Conservation (phyloP, 1,140 invertebrate genomes). For the Drosophila kurseongensis region DNA sequence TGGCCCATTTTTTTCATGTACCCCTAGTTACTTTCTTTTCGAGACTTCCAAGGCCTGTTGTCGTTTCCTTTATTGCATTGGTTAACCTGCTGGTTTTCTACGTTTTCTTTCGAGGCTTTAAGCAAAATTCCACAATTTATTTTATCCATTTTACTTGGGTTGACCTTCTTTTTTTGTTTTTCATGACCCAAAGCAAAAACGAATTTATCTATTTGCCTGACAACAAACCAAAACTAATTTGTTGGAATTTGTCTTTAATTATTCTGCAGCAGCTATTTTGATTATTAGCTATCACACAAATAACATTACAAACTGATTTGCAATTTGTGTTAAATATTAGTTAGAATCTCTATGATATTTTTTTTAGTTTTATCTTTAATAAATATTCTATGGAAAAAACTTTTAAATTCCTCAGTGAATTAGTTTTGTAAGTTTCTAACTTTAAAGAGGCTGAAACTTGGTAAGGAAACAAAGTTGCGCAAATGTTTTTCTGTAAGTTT, state of each 20-base stretch:
- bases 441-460: not conserved
- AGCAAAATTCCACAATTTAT: constrained; percentile 6
- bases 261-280: too few relatives aligned
- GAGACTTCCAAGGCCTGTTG: constrained; percentile 26
- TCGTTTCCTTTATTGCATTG: constrained; percentile 75
- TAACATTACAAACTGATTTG: not conserved
- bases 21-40: constrained; percentile 19
- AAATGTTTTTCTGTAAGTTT: not conserved
- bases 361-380: not conserved
- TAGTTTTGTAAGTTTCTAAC: not conserved
- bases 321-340: not conserved
- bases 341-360: not conserved
- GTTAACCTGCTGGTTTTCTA: constrained; percentile 35
- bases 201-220: constrained; percentile 56
- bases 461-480: not conserved
- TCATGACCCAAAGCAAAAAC: constrained; percentile 34
- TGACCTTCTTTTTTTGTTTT: constrained; percentile 2
- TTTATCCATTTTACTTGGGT: constrained; percentile 15
- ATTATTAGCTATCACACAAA: not conserved
- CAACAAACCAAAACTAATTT: constrained; percentile 38
- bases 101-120: constrained; percentile 8
- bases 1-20: constrained; percentile 10
- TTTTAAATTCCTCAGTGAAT: not conserved
- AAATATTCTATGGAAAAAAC: not conserved
- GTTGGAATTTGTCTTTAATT: not conserved